Conservation (phyloP, 2,888 invertebrate genomes). For the Melinopterus prodromus region DNA sequence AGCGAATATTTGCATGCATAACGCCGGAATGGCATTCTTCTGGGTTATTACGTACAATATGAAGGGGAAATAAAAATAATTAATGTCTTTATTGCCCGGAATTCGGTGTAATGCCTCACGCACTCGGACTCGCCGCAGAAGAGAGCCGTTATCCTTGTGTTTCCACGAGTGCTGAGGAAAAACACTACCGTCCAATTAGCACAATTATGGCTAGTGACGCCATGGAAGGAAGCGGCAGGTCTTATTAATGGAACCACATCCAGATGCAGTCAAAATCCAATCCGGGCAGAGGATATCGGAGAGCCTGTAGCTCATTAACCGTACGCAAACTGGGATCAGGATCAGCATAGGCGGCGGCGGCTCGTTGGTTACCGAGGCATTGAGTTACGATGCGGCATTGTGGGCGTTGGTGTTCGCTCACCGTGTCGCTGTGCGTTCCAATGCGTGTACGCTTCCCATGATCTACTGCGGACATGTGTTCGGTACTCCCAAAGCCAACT, state of each 20-base stretch:
- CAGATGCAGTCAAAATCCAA: constrained; percentile 4
- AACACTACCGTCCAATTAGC: not conserved
- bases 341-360: constrained; percentile 35
- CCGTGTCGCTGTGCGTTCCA: constrained; percentile 7
- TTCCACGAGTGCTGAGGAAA: not conserved
- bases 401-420: constrained; percentile 4
- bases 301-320: constrained; percentile 4
- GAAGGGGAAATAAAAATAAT: not conserved
- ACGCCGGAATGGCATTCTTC: not conserved
- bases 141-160: not conserved
- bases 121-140: not conserved
- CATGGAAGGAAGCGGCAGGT: not conserved
- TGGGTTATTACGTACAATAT: constrained; percentile 4
- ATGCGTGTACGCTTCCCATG: constrained; percentile 30
- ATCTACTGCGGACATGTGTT: constrained; percentile 41
- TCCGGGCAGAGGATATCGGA: constrained; percentile 4
- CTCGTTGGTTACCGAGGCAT: constrained; percentile 30
- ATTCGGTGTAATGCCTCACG: not conserved
- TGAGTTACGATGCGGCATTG: constrained; percentile 33
- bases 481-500: constrained; percentile 23
- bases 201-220: not conserved
- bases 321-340: not conserved
- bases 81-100: not conserved
- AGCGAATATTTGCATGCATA: not conserved
- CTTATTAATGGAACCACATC: not conserved